phyloP scores from a whole-genome alignment of 2,113 vertebrate genomes.

The Corydoras sp. region DNA sequence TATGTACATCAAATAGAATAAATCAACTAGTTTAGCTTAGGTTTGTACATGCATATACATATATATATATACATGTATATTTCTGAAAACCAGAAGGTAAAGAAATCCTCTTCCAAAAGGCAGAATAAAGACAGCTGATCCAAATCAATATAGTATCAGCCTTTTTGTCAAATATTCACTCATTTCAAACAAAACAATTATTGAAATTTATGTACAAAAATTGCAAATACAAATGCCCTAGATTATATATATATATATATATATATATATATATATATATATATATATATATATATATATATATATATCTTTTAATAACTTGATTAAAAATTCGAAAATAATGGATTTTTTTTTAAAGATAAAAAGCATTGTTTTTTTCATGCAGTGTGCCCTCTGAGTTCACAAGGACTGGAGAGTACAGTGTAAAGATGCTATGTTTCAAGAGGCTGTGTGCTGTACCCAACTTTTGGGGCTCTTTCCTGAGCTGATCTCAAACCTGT shows the following conservation, averaged over 20 bases:
- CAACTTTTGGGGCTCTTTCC: constrained; percentile 43
- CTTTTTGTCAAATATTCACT: constrained; percentile 60
- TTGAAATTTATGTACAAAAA: constrained; percentile 71
- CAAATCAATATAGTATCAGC: constrained; percentile 63
- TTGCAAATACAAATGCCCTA: constrained; percentile 72
- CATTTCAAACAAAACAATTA: constrained; percentile 57
- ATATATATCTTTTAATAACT: constrained; percentile 36
- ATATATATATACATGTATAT: constrained; percentile 36
- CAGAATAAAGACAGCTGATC: constrained; percentile 80
- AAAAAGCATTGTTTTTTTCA: too few species aligned
- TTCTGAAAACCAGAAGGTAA: constrained; percentile 65
- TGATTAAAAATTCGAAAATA: constrained; percentile 5
- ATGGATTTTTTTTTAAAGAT: too few species aligned
- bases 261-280: constrained; percentile 45
- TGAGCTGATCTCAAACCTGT: constrained; percentile 36
- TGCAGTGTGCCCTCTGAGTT: too few species aligned
- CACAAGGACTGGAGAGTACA: too few species aligned
- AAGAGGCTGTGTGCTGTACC: constrained; percentile 48
- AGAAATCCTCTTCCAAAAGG: constrained; percentile 74
- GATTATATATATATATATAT: constrained; percentile 49
- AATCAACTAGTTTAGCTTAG: constrained; percentile 72
- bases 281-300: constrained; percentile 48
- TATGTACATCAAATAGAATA: constrained; percentile 81
- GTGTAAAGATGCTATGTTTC: constrained; percentile 22
- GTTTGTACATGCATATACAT: too few species aligned